phyloP scores from a whole-genome alignment of 2,113 vertebrate genomes.

The Bettongia penicillata region DNA sequence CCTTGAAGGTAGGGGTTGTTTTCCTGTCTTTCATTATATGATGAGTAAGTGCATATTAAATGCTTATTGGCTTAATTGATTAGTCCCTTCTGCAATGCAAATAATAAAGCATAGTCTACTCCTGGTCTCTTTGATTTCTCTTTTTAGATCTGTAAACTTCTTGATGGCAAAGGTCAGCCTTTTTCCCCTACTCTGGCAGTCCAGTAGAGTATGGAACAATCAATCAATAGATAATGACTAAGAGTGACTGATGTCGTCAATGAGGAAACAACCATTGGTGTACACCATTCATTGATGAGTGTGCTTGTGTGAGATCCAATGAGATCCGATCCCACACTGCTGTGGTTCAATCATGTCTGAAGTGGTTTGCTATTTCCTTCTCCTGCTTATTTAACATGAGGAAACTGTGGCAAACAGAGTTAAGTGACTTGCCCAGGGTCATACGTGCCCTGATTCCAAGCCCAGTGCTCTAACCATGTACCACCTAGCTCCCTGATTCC shows the following conservation, averaged over 20 bases:
- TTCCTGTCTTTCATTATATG: neutral
- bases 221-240: too few species aligned
- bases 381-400: too few species aligned
- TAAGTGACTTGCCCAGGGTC: too few species aligned
- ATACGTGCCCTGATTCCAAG: too few species aligned
- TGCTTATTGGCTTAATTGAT: neutral
- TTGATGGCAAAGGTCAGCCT: neutral
- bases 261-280: neutral
- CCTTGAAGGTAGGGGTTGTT: neutral
- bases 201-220: neutral
- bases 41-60: neutral
- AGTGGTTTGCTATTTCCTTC: too few species aligned
- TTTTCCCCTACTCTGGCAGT: neutral
- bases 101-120: neutral
- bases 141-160: neutral
- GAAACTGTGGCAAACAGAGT: too few species aligned
- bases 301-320: neutral
- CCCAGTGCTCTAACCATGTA: too few species aligned
- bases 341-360: too few species aligned
- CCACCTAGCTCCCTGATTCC: neutral
- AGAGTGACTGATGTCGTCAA: neutral
- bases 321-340: too few species aligned
- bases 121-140: neutral
- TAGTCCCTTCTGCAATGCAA: neutral
- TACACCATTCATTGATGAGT: neutral